Conservation (phyloP, 2,888 invertebrate genomes). For the Stramonita haemastoma region DNA sequence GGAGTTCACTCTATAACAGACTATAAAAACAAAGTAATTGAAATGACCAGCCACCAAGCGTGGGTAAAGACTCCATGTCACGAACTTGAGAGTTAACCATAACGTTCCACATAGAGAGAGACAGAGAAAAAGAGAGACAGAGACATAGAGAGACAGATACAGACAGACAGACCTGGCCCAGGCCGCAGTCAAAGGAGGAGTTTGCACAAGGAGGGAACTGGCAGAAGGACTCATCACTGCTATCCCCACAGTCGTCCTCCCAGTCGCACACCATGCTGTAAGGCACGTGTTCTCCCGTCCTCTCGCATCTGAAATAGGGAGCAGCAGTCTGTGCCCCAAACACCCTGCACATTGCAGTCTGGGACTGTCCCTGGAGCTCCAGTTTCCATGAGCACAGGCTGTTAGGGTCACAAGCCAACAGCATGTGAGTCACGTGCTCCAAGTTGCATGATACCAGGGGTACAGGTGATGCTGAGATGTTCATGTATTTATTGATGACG, state of each 20-base stretch:
- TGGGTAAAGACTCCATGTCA: no score
- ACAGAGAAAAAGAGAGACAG: background rate
- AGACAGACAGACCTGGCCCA: background rate
- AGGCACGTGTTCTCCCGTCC: background rate
- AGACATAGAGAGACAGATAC: background rate
- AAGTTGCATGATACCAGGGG: background rate
- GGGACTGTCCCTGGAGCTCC: background rate
- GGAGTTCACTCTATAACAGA: no score
- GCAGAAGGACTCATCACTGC: background rate
- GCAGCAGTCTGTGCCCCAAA: background rate
- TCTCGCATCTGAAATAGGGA: background rate
- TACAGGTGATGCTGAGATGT: background rate
- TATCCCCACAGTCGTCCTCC: background rate
- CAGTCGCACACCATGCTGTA: slow-evolving; percentile 5
- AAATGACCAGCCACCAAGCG: no score
- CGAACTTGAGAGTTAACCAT: background rate
- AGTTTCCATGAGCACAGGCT: background rate
- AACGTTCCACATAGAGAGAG: background rate
- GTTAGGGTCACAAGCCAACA: background rate
- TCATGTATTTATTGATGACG: background rate
- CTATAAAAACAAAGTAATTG: no score
- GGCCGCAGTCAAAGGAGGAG: background rate
- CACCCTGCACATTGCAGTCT: background rate
- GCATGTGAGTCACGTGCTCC: background rate
- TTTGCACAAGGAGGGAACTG: background rate